phyloP scores from a whole-genome alignment of 2,113 vertebrate genomes.

The Phyllostomus hastatus region DNA sequence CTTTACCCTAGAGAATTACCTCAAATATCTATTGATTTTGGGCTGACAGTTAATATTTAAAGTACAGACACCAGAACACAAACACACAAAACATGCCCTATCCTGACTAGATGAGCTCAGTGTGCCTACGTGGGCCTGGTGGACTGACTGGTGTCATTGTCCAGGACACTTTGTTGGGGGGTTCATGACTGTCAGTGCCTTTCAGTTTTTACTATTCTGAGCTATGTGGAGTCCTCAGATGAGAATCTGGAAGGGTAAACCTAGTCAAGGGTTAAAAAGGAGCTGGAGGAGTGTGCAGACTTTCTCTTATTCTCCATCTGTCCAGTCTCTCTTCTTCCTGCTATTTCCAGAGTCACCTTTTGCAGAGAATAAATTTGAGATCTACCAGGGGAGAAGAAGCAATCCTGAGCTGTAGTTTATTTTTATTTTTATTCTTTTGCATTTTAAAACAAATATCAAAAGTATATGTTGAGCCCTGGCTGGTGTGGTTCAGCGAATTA shows the following conservation, averaged over 20 bases:
- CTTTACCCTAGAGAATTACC: neutral
- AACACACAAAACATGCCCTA: neutral
- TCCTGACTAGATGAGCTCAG: neutral
- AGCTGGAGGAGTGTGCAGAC: neutral
- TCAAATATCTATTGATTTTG: neutral
- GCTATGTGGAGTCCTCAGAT: neutral
- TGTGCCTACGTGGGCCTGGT: neutral
- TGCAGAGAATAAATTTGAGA: neutral
- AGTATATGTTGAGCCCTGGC: neutral
- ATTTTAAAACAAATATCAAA: neutral
- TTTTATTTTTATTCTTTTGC: neutral
- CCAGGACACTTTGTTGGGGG: neutral
- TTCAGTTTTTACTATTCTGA: neutral
- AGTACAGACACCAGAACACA: neutral
- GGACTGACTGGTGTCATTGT: neutral
- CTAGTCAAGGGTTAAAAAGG: neutral
- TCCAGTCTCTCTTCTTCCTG: neutral
- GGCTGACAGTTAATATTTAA: neutral
- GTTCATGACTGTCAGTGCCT: neutral
- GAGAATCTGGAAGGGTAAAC: neutral
- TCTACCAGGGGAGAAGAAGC: neutral
- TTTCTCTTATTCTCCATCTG: neutral
- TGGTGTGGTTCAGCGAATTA: no score
- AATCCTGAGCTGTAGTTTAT: neutral
- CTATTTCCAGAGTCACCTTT: neutral